These are phyloP conservation scores for Azemiops feae DNA, from an alignment of 2,113 vertebrate species.

Conservation along the genomic window DNA sequence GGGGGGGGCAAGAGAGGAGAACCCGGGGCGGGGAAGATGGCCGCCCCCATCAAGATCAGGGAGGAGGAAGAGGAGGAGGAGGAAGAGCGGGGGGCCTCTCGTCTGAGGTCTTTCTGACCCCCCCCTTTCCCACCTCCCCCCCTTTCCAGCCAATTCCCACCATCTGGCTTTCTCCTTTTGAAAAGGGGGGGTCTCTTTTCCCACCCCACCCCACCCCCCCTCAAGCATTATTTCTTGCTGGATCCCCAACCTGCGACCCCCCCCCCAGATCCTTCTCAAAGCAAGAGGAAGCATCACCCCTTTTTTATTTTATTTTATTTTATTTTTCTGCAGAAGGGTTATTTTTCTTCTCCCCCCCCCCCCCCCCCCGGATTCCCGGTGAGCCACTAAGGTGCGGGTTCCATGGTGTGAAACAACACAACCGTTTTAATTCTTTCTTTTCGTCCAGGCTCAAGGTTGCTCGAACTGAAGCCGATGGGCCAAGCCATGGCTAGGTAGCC, in stretches of 20 bases:
- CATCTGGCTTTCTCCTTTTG: rapidly evolving
- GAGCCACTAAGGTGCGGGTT: neutral
- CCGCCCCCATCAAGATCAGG: constrained; percentile 1
- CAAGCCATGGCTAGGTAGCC: neutral
- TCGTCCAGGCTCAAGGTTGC: too few species aligned
- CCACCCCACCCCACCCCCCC: neutral
- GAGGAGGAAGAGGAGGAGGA: neutral
- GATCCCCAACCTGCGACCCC: neutral
- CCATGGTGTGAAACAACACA: neutral
- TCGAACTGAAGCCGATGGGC: neutral
- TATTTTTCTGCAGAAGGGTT: too few species aligned
- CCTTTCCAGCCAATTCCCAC: rapidly evolving
- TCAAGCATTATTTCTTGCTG: neutral
- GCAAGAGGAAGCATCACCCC: too few species aligned
- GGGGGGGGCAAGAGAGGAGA: too few species aligned
- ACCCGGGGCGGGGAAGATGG: neutral
- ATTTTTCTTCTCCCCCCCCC: too few species aligned
- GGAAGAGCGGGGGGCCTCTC: neutral
- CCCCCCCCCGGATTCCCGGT: too few species aligned
- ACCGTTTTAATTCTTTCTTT: neutral
- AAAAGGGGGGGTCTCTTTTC: rapidly evolving
- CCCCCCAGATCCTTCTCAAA: too few species aligned
- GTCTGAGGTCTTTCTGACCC: neutral
- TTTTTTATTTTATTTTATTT: too few species aligned
- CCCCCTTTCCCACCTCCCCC: too few species aligned